Conservation (phyloP, 2,113 vertebrate genomes). For the Prinia subflava region DNA sequence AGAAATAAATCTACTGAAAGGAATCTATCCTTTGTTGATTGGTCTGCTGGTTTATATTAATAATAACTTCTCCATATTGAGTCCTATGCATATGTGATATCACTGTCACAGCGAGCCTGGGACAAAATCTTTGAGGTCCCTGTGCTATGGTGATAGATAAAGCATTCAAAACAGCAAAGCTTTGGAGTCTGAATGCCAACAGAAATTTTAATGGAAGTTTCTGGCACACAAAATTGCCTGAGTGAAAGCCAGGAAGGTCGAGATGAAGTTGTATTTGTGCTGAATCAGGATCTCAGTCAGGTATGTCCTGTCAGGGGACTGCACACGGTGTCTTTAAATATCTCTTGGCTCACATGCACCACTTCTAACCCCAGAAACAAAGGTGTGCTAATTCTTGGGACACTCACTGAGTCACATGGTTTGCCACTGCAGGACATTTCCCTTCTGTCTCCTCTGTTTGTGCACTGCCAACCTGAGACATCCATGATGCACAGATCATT, state of each 20-base stretch:
- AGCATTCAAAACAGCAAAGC: not conserved
- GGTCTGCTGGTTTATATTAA: not conserved
- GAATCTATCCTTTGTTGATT: not conserved
- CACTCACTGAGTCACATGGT: not conserved
- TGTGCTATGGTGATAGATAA: fast-evolving
- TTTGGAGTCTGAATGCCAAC: not conserved
- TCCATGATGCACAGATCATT: fast-evolving
- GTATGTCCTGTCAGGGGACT: fast-evolving
- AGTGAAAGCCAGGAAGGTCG: not conserved
- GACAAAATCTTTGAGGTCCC: not conserved
- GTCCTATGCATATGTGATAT: fast-evolving
- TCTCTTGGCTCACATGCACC: not conserved
- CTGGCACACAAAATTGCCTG: not conserved
- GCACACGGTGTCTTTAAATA: not conserved
- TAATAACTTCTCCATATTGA: not conserved
- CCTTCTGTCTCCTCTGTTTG: not conserved
- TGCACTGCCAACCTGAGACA: not conserved
- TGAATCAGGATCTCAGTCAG: not conserved
- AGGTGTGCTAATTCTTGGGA: fast-evolving
- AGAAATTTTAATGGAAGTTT: not conserved
- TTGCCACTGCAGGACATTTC: not conserved
- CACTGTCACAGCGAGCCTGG: fast-evolving
- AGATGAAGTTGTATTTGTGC: not conserved
- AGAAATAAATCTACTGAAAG: not conserved
- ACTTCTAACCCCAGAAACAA: not conserved